Conservation (phyloP, 92 coral and sea anemone species). For the Phymanthus crucifer region DNA sequence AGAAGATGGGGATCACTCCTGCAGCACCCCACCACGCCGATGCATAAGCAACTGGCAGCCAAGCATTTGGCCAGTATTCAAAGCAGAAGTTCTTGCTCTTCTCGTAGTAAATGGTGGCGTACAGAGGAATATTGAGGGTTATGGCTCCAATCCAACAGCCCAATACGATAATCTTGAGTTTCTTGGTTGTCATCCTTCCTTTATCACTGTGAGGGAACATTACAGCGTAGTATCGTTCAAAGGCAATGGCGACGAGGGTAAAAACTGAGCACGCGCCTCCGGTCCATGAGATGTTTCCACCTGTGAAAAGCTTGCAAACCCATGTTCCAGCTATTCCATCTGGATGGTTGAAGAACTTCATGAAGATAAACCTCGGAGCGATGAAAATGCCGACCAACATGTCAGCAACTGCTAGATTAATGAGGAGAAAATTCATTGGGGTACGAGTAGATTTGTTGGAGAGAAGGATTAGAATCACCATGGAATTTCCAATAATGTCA, state of each 20-base stretch:
- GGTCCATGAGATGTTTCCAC: constrained; percentile 54
- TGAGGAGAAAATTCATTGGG: constrained; percentile 23
- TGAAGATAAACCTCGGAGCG: constrained; percentile 42
- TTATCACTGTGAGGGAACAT: constrained; percentile 44
- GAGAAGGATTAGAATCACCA: constrained; percentile 15
- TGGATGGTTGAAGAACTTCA: constrained; percentile 46
- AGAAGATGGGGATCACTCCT: constrained; percentile 45
- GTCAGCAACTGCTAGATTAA: constrained; percentile 33
- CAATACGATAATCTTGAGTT: constrained; percentile 27
- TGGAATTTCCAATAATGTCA: constrained; percentile 11
- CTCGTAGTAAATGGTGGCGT: constrained; percentile 38
- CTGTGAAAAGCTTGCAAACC: constrained; percentile 58
- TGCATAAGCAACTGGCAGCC: constrained; percentile 59
- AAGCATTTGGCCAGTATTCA: constrained; percentile 51
- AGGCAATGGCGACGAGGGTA: constrained; percentile 58
- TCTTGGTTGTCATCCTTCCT: constrained; percentile 52
- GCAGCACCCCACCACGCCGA: constrained; percentile 42
- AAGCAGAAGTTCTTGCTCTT: constrained; percentile 47
- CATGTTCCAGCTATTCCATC: constrained; percentile 38
- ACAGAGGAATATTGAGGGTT: constrained; percentile 48
- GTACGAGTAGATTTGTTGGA: constrained; percentile 14
- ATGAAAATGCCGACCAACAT: constrained; percentile 23
- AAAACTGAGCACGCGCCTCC: constrained; percentile 60
- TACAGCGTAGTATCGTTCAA: constrained; percentile 61
- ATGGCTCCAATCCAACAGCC: constrained; percentile 51